phyloP scores from a whole-genome alignment of 1,140 invertebrate genomes.

The Drosophila novamexicana region DNA sequence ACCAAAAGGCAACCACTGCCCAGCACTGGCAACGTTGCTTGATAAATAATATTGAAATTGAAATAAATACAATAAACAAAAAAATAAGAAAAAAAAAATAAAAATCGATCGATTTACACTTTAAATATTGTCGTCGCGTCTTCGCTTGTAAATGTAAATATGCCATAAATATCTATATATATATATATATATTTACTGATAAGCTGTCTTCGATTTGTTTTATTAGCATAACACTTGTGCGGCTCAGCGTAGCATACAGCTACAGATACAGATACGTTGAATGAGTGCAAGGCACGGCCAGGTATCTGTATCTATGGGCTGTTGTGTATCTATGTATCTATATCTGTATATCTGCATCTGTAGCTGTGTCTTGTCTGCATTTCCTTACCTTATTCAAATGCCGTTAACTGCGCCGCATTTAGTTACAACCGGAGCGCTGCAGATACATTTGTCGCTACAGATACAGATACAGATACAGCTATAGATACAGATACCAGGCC shows the following conservation, averaged over 20 bases:
- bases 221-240: constrained; percentile 82
- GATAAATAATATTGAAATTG: constrained; percentile 81
- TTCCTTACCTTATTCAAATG: constrained; percentile 81
- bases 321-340: constrained; percentile 4
- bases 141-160: constrained; percentile 45
- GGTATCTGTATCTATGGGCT: constrained; percentile 23
- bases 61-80: constrained; percentile 80
- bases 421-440: neutral
- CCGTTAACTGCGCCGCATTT: constrained; percentile 65
- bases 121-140: constrained; percentile 53
- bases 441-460: constrained; percentile 34
- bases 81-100: constrained; percentile 10
- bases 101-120: constrained; percentile 74
- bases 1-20: constrained; percentile 22
- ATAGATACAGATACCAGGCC: constrained; percentile 62
- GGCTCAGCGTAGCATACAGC: constrained; percentile 13
- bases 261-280: constrained; percentile 28
- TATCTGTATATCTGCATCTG: neutral
- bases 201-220: constrained; percentile 68
- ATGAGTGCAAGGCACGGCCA: constrained; percentile 34
- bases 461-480: constrained; percentile 14
- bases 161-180: constrained; percentile 34
- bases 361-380: constrained; percentile 51
- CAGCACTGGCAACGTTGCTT: constrained; percentile 23
- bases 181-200: constrained; percentile 55